Evolutionary conservation across 2,797 vertebrate species (phyloP).

Genomic region (Danio choprae): DNA sequence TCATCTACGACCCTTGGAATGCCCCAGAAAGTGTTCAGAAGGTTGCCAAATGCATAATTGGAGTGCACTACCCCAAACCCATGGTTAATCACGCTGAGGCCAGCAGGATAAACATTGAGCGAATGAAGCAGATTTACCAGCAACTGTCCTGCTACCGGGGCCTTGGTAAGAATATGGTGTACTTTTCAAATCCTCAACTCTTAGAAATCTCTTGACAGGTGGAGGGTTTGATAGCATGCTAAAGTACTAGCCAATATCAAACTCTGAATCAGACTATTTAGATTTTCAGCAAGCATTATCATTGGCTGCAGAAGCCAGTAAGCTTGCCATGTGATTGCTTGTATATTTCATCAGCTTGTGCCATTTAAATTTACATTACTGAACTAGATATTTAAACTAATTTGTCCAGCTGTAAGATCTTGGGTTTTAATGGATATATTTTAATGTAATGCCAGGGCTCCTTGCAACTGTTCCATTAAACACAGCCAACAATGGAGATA

Average conservation of each 20-base stretch:
- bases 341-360: no score
- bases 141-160: conserved; percentile 93
- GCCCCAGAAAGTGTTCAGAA: conserved; percentile 93
- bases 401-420: not conserved
- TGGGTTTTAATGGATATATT: conserved; percentile 14
- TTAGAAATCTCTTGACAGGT: not conserved
- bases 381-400: not conserved
- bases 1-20: conserved; percentile 97
- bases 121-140: conserved; percentile 97
- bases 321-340: no score
- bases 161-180: conserved; percentile 79
- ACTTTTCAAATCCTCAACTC: not conserved
- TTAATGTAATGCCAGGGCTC: conserved; percentile 75
- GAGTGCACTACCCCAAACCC: conserved; percentile 92
- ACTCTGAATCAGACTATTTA: no score
- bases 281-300: no score
- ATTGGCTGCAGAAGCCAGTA: no score
- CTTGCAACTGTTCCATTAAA: conserved; percentile 89
- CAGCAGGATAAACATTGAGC: conserved; percentile 92
- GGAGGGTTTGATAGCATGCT: no score
- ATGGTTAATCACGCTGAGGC: conserved; percentile 95
- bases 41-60: conserved; percentile 90
- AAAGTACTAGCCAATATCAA: no score
- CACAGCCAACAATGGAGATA: conserved; percentile 76
- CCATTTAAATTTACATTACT: no score